phyloP scores from a whole-genome alignment of 2,888 invertebrate species.

The Ormyrus nitidulus region DNA sequence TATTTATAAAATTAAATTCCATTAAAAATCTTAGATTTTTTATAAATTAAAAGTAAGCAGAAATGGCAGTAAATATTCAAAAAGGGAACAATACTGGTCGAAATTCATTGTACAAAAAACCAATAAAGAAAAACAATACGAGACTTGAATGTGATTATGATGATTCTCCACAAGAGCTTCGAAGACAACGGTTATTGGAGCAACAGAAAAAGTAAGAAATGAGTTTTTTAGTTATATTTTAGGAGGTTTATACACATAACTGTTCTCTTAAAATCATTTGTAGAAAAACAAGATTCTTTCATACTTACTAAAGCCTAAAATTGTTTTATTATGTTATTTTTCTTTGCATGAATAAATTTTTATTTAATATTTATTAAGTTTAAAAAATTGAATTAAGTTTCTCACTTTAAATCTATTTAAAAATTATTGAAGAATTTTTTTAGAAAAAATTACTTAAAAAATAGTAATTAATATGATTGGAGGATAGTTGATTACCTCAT shows the following conservation, averaged over 20 bases:
- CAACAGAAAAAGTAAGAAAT: slow-evolving; percentile 69
- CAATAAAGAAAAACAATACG: slow-evolving; percentile 68
- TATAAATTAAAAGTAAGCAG: no score
- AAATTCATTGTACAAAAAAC: slow-evolving; percentile 69
- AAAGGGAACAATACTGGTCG: slow-evolving; percentile 50
- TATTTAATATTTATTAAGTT: not conserved
- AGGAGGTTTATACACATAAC: not conserved
- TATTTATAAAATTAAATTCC: no score
- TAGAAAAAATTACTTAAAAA: no score
- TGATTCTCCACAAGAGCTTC: slow-evolving; percentile 70
- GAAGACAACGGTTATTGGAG: slow-evolving; percentile 67
- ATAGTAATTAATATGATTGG: no score
- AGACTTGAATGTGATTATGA: slow-evolving; percentile 65
- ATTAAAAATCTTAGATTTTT: no score
- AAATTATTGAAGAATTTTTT: no score
- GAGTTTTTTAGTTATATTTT: slow-evolving; percentile 1
- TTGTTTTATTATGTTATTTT: not conserved
- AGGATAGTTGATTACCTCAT: no score
- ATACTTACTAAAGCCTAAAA: no score
- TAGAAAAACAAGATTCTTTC: not conserved
- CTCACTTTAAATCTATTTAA: no score
- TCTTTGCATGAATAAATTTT: not conserved
- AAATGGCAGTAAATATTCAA: not conserved
- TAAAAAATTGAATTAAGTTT: no score
- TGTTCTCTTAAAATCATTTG: not conserved